phyloP scores from a whole-genome alignment of 2,888 invertebrate species.

The Urechis unicinctus region DNA sequence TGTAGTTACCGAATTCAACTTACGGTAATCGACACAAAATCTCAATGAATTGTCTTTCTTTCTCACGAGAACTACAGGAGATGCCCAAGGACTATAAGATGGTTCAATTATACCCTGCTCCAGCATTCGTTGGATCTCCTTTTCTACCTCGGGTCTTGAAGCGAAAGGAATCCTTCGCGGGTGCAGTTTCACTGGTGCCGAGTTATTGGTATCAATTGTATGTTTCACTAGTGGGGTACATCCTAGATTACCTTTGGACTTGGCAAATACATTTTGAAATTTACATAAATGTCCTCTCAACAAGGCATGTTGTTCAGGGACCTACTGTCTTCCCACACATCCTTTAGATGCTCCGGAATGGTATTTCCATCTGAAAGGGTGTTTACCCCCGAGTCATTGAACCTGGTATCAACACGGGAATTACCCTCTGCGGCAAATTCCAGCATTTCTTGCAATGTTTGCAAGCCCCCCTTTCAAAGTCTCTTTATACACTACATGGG shows the following conservation, averaged over 20 bases:
- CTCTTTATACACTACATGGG: too few species aligned
- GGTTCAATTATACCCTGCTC: constrained; percentile 6
- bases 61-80: too few species aligned
- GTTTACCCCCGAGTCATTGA: too few species aligned
- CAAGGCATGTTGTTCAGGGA: too few species aligned
- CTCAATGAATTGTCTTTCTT: constrained; percentile 15
- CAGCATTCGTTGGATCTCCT: too few species aligned
- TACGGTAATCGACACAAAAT: too few species aligned
- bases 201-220: constrained; percentile 4
- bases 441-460: too few species aligned
- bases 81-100: constrained; percentile 4
- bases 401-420: too few species aligned
- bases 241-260: background rate
- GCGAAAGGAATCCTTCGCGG: background rate
- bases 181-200: too few species aligned
- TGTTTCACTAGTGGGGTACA: background rate
- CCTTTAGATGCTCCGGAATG: background rate
- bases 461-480: background rate
- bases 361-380: too few species aligned
- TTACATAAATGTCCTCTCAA: background rate
- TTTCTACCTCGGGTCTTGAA: background rate
- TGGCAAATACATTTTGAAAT: too few species aligned
- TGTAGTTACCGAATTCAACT: constrained; percentile 8
- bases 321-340: background rate
- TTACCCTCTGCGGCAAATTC: too few species aligned